Evolutionary conservation across 2,888 invertebrate species (phyloP).

Genomic region (Cantharis rufa): DNA sequence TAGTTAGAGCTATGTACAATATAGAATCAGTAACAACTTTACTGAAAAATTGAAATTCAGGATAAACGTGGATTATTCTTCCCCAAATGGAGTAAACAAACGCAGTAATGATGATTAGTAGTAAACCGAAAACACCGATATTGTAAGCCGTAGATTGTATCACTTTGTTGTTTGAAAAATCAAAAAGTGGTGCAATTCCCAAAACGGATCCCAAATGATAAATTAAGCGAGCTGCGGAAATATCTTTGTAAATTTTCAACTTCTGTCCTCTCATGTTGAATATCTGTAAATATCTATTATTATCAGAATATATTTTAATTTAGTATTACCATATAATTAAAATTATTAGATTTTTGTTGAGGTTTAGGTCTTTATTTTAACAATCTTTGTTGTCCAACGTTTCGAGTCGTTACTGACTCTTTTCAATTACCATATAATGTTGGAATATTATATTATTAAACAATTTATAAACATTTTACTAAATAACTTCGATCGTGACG

Average conservation of each 20-base stretch:
- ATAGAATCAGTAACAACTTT: not conserved
- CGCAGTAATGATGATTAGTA: not conserved
- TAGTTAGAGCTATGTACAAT: not conserved
- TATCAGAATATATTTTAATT: too few relatives aligned
- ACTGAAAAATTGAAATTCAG: not conserved
- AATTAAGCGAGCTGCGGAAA: not conserved
- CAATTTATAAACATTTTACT: too few relatives aligned
- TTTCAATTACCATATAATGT: too few relatives aligned
- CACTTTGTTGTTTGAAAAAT: not conserved
- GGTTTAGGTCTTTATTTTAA: too few relatives aligned
- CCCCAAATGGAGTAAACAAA: not conserved
- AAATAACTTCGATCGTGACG: too few relatives aligned
- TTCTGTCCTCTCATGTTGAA: not conserved
- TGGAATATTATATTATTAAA: too few relatives aligned
- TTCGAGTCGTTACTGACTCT: too few relatives aligned
- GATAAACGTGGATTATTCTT: not conserved
- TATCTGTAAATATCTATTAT: too few relatives aligned
- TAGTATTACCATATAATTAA: too few relatives aligned
- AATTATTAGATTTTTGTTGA: too few relatives aligned
- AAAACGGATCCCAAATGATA: not conserved
- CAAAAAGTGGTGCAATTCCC: not conserved
- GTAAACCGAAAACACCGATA: not conserved
- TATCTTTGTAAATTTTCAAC: not conserved
- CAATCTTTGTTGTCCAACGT: too few relatives aligned
- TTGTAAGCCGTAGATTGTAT: not conserved